phyloP scores from a whole-genome alignment of 1,140 invertebrate genomes.

The Drosophila serrata region DNA sequence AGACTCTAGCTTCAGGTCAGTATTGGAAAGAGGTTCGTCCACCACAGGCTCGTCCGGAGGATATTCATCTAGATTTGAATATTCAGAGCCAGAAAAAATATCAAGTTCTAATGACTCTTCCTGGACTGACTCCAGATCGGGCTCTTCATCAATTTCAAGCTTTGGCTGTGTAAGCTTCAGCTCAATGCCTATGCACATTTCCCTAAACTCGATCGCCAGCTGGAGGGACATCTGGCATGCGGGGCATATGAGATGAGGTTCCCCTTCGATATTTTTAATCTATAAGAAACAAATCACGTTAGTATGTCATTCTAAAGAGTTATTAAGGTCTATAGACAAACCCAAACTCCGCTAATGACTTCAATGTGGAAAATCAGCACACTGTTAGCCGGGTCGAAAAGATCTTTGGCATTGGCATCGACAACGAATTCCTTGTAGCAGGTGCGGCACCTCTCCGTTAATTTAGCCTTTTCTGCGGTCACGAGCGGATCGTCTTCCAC shows the following conservation, averaged over 20 bases:
- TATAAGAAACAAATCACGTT: background rate
- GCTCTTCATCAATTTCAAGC: background rate
- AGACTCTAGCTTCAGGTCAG: background rate
- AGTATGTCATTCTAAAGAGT: background rate
- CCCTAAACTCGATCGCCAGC: constrained; percentile 61
- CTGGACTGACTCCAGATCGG: constrained; percentile 4
- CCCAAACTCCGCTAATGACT: constrained; percentile 73
- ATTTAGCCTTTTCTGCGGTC: background rate
- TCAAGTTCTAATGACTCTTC: constrained; percentile 2
- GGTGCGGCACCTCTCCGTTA: constrained; percentile 44
- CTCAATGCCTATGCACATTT: constrained; percentile 58
- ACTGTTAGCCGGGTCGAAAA: constrained; percentile 43
- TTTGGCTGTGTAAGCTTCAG: constrained; percentile 20
- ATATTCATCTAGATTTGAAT: background rate
- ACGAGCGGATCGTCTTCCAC: constrained; percentile 2
- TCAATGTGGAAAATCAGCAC: constrained; percentile 67
- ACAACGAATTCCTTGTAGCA: constrained; percentile 34
- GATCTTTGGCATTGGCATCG: constrained; percentile 43
- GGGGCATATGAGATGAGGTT: constrained; percentile 46
- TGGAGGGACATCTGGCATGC: constrained; percentile 34
- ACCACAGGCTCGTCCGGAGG: background rate
- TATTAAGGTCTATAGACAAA: background rate
- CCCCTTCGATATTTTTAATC: constrained; percentile 37
- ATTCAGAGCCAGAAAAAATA: background rate
- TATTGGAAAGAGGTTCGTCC: background rate